Evolutionary conservation across 2,888 invertebrate genomes (phyloP).

Genomic region (Dione juno): DNA sequence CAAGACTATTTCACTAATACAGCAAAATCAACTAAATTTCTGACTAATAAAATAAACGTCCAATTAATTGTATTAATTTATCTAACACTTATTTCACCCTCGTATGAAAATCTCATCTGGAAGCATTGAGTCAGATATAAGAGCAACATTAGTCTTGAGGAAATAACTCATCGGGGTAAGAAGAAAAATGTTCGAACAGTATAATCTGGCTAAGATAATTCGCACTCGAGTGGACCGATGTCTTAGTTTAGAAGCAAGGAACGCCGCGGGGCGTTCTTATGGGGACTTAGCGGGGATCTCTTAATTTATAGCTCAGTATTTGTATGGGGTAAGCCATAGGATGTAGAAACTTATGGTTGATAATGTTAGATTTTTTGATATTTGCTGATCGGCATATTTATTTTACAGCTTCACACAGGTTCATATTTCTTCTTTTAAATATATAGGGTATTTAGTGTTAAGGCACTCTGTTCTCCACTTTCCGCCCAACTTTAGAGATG

Average conservation of each 20-base stretch:
- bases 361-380: no score
- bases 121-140: constrained; percentile 30
- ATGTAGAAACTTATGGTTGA: no score
- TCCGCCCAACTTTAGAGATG: no score
- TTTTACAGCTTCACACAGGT: no score
- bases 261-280: constrained; percentile 77
- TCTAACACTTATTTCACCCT: constrained; percentile 3
- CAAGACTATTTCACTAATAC: no score
- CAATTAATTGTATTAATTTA: constrained; percentile 1
- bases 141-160: constrained; percentile 33
- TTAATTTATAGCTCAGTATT: constrained; percentile 78
- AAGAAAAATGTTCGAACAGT: constrained; percentile 65
- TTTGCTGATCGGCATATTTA: no score
- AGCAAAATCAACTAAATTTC: background rate
- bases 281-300: constrained; percentile 82
- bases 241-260: constrained; percentile 69
- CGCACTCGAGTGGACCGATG: constrained; percentile 72
- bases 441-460: no score
- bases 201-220: constrained; percentile 75
- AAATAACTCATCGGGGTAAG: constrained; percentile 47
- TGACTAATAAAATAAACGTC: background rate
- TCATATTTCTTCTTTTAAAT: no score
- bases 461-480: no score
- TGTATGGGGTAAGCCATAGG: constrained; percentile 49
- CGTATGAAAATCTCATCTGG: constrained; percentile 10